Evolutionary conservation across 2,888 invertebrate species (phyloP).

Genomic region (Aradus depressus): DNA sequence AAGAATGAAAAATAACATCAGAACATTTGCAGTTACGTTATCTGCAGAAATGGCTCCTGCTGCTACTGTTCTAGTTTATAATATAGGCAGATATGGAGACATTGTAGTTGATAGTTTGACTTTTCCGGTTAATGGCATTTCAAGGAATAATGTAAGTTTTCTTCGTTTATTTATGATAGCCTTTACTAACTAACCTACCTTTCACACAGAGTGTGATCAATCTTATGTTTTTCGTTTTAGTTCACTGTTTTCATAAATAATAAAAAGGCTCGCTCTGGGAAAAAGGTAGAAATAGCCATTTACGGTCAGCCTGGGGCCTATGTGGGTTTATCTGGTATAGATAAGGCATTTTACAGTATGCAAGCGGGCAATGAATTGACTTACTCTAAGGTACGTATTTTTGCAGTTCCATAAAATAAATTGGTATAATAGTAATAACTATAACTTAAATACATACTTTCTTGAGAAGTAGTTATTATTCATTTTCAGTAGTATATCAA

Average conservation of each 20-base stretch:
- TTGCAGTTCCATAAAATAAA: background rate
- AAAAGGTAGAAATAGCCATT: constrained; percentile 85
- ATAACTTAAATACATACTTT: no score
- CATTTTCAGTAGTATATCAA: no score
- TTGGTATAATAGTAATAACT: no score
- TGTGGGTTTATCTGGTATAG: constrained; percentile 82
- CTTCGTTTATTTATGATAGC: constrained; percentile 1
- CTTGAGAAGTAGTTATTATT: no score
- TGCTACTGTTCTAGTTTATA: constrained; percentile 80
- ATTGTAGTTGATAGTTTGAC: constrained; percentile 86
- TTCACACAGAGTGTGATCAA: background rate
- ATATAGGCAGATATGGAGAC: constrained; percentile 65
- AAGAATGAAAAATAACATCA: constrained; percentile 65
- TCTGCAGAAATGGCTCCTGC: constrained; percentile 88
- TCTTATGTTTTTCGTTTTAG: constrained; percentile 37
- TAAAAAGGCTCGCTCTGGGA: constrained; percentile 84
- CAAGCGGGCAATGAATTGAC: constrained; percentile 85
- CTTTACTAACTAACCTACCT: background rate
- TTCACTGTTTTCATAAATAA: constrained; percentile 81
- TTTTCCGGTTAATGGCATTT: constrained; percentile 93
- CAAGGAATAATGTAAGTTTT: constrained; percentile 65
- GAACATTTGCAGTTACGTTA: constrained; percentile 69
- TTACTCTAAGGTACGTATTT: constrained; percentile 57
- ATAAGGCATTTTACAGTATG: constrained; percentile 81
- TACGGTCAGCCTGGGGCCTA: constrained; percentile 90